Evolutionary conservation across 2,888 invertebrate genomes (phyloP).

Genomic region (Himalopsyche anomala): DNA sequence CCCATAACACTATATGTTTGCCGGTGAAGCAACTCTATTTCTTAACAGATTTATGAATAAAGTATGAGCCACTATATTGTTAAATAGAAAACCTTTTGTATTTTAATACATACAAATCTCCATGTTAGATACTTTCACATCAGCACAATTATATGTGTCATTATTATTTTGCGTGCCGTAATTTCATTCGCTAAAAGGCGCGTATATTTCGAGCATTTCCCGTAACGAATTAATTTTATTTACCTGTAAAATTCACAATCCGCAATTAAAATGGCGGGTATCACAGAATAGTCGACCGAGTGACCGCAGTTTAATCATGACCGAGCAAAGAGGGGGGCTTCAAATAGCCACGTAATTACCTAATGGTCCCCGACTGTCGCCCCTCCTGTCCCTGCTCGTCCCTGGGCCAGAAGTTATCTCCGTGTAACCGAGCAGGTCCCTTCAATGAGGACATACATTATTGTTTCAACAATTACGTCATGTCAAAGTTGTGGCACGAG

Average conservation of each 20-base stretch:
- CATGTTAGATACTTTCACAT: too few species aligned
- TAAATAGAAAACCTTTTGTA: too few species aligned
- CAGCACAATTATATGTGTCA: too few species aligned
- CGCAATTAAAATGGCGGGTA: constrained; percentile 61
- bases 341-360: constrained; percentile 64
- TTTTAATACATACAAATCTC: too few species aligned
- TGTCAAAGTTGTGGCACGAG: background rate
- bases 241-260: constrained; percentile 56
- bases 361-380: constrained; percentile 56
- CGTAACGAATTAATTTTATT: constrained; percentile 43
- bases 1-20: too few species aligned
- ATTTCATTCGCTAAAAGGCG: constrained; percentile 1
- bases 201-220: background rate
- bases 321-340: constrained; percentile 50
- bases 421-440: background rate
- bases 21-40: too few species aligned
- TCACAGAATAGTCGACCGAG: constrained; percentile 59
- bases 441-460: constrained; percentile 26
- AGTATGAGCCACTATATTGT: too few species aligned
- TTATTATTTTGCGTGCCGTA: background rate
- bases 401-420: constrained; percentile 15
- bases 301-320: constrained; percentile 65
- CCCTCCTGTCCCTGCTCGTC: constrained; percentile 26
- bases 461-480: constrained; percentile 16
- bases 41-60: too few species aligned